These are phyloP conservation scores for Scaptomyza polygonia DNA, from an alignment of 2,888 invertebrate species.

Conservation along the genomic window DNA sequence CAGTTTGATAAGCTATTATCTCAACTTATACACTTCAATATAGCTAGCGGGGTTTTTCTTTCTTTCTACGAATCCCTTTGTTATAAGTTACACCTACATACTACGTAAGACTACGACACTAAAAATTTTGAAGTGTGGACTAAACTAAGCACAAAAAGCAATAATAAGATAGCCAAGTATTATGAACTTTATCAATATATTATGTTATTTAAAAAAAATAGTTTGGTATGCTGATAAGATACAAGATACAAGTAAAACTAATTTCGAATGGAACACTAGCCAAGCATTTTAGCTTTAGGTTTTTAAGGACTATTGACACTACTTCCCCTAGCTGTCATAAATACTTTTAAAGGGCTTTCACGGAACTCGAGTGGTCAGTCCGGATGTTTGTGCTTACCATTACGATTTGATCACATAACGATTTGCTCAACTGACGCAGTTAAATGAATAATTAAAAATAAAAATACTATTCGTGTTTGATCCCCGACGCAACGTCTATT, in stretches of 20 bases:
- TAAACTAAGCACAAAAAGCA: not conserved
- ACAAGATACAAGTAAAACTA: too few relatives aligned
- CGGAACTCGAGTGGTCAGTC: slow-evolving; percentile 4
- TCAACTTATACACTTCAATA: not conserved
- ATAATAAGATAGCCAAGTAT: not conserved
- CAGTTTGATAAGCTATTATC: slow-evolving; percentile 16
- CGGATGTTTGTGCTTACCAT: slow-evolving; percentile 58
- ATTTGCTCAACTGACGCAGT: slow-evolving; percentile 42
- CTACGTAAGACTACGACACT: slow-evolving; percentile 1
- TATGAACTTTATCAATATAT: not conserved
- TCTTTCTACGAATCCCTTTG: not conserved
- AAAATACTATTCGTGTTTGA: slow-evolving; percentile 2
- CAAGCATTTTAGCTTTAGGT: too few relatives aligned
- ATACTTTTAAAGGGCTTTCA: slow-evolving; percentile 7
- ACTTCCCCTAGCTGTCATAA: too few relatives aligned
- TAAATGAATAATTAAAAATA: slow-evolving; percentile 18
- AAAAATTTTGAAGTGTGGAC: not conserved
- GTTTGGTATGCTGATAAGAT: not conserved
- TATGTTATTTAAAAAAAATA: not conserved
- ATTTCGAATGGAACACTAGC: too few relatives aligned
- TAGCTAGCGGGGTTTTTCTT: too few relatives aligned
- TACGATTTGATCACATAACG: slow-evolving; percentile 57
- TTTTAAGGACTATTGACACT: too few relatives aligned
- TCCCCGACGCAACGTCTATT: slow-evolving; percentile 29
- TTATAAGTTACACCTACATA: not conserved